A percentile compares a stretch with the other conserved stretches of the same genome.
These are phyloP conservation scores for Jordanella pulchra DNA, from an alignment of 2,797 vertebrate species.

Conservation along the genomic window DNA sequence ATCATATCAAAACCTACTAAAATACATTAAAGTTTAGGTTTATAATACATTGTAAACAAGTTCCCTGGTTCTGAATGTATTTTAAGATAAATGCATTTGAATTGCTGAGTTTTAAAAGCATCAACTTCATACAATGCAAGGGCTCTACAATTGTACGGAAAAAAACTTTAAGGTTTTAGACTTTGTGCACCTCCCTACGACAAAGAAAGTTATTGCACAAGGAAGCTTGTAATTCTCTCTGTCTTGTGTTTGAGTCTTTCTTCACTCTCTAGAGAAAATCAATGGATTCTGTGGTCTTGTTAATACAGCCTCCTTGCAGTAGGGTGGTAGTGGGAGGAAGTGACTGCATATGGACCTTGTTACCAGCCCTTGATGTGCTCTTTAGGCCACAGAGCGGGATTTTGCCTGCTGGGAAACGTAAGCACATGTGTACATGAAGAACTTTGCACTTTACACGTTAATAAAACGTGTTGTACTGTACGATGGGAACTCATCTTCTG, in stretches of 20 bases:
- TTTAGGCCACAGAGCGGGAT: slow-evolving; percentile 45
- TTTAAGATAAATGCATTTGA: no score
- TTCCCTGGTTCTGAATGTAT: no score
- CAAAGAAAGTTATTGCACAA: slow-evolving; percentile 29
- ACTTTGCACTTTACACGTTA: slow-evolving; percentile 11
- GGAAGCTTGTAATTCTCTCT: slow-evolving; percentile 30
- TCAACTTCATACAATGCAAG: no score
- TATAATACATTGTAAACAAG: no score
- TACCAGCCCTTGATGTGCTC: slow-evolving; percentile 60
- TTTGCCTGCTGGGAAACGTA: slow-evolving; percentile 16
- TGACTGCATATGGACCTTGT: slow-evolving; percentile 73
- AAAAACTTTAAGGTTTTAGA: neutral
- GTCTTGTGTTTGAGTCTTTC: slow-evolving; percentile 24
- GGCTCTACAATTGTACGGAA: neutral
- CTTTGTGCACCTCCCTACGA: slow-evolving; percentile 10
- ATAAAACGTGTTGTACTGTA: slow-evolving; percentile 18
- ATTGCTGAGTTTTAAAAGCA: no score
- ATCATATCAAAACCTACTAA: no score
- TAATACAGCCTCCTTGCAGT: slow-evolving; percentile 53
- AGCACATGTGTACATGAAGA: slow-evolving; percentile 11
- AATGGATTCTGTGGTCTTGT: slow-evolving; percentile 51
- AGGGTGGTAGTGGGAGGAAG: slow-evolving; percentile 61
- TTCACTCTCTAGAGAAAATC: slow-evolving; percentile 43
- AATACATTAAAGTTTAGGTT: no score
- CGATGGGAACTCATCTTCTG: slow-evolving; percentile 9